phyloP scores from a whole-genome alignment of 2,797 vertebrate genomes.

The Acipenser oxyrinchus region DNA sequence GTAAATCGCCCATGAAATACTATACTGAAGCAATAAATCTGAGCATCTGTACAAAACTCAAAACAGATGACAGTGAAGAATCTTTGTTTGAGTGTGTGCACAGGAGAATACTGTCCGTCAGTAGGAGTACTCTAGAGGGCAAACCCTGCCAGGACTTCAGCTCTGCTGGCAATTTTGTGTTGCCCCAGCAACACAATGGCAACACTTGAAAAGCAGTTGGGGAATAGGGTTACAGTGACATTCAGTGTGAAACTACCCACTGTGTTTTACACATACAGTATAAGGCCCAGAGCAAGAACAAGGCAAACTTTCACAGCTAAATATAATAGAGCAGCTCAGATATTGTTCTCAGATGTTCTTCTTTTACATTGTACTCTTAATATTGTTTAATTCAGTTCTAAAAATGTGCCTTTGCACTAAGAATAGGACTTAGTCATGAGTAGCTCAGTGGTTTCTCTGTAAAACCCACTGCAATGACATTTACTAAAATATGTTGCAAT shows the following conservation, averaged over 20 bases:
- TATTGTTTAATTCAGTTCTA: too few species aligned
- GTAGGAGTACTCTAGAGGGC: not conserved
- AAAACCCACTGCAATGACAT: too few species aligned
- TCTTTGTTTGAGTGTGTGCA: conserved; percentile 36
- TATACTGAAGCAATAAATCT: conserved; percentile 65
- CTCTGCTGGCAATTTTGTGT: not conserved
- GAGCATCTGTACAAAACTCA: conserved; percentile 70
- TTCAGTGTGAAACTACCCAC: not conserved
- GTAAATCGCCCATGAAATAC: conserved; percentile 73
- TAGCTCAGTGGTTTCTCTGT: too few species aligned
- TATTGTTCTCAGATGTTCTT: too few species aligned
- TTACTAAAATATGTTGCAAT: too few species aligned
- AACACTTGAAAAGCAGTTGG: not conserved
- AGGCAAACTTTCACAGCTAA: too few species aligned
- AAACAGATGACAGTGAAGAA: conserved; percentile 67
- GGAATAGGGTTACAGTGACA: not conserved
- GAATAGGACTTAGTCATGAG: too few species aligned
- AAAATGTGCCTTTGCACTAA: too few species aligned
- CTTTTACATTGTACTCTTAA: too few species aligned
- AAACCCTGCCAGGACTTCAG: not conserved
- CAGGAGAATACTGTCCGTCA: not conserved
- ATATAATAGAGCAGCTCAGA: too few species aligned
- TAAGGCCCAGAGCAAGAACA: too few species aligned
- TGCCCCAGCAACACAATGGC: not conserved
- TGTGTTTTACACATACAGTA: not conserved